These are phyloP conservation scores for Azemiops feae DNA, from an alignment of 2,113 vertebrate genomes.

Conservation along the genomic window DNA sequence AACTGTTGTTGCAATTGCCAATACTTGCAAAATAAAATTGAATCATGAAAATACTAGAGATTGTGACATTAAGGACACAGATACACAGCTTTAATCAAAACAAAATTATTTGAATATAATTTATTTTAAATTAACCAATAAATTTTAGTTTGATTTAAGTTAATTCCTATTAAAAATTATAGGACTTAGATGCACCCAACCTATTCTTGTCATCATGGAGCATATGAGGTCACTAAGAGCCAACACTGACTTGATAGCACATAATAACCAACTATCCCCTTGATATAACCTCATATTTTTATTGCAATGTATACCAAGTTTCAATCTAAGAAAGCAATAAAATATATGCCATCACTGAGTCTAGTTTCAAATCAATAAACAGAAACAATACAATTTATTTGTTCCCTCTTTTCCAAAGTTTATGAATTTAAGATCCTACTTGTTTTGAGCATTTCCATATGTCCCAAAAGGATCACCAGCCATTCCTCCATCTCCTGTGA, in stretches of 20 bases:
- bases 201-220: background rate
- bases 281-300: background rate
- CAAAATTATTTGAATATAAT: background rate
- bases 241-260: background rate
- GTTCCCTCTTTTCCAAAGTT: background rate
- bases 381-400: fast-evolving
- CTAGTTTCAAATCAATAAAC: background rate
- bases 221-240: background rate
- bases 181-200: background rate
- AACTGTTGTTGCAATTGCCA: background rate
- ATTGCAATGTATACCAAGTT: background rate
- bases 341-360: background rate
- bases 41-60: background rate
- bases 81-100: background rate
- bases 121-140: background rate
- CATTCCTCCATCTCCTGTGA: conserved; percentile 97
- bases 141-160: background rate
- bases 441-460: conserved; percentile 95
- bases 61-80: background rate
- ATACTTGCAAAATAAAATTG: background rate
- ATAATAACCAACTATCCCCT: background rate
- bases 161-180: background rate
- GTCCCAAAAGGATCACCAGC: conserved; percentile 94
- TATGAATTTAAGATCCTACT: conserved; percentile 71
- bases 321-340: background rate